Conservation (phyloP, 2,888 invertebrate genomes). For the Conchocele bisecta region DNA sequence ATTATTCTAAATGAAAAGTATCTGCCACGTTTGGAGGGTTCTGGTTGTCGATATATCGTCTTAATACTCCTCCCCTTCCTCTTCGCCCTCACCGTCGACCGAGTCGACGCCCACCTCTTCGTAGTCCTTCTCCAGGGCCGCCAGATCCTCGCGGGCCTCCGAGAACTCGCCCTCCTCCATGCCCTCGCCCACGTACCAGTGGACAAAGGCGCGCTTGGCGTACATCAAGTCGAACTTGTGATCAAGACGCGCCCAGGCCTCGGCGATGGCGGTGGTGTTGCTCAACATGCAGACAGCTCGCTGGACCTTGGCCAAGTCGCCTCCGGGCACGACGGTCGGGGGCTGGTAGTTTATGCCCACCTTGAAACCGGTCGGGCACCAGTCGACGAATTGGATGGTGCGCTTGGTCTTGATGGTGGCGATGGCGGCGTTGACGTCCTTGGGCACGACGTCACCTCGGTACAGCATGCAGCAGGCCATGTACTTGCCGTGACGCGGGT, state of each 20-base stretch:
- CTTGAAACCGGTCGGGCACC: slow-evolving; percentile 81
- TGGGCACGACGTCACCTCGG: slow-evolving; percentile 73
- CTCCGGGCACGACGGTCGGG: slow-evolving; percentile 90
- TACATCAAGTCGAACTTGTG: slow-evolving; percentile 34
- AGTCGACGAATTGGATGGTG: slow-evolving; percentile 78
- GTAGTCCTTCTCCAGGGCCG: slow-evolving; percentile 66
- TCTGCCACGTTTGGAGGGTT: too few relatives aligned
- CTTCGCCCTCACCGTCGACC: neutral
- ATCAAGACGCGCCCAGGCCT: slow-evolving; percentile 34
- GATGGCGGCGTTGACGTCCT: slow-evolving; percentile 77
- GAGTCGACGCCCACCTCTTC: slow-evolving; percentile 12
- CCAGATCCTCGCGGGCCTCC: slow-evolving; percentile 67
- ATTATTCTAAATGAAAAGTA: too few relatives aligned
- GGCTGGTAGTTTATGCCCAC: slow-evolving; percentile 93
- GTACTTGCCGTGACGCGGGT: slow-evolving; percentile 83
- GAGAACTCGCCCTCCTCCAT: slow-evolving; percentile 68
- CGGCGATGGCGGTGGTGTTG: slow-evolving; percentile 24
- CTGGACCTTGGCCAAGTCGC: slow-evolving; percentile 88
- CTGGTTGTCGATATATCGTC: too few relatives aligned
- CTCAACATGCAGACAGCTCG: slow-evolving; percentile 76
- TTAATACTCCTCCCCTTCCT: slow-evolving; percentile 34
- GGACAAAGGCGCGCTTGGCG: slow-evolving; percentile 94
- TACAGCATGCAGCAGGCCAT: slow-evolving; percentile 77
- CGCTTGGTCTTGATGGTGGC: slow-evolving; percentile 54
- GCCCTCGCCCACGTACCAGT: slow-evolving; percentile 87